phyloP scores from a whole-genome alignment of 2,888 invertebrate species.

The Pammene aurita region DNA sequence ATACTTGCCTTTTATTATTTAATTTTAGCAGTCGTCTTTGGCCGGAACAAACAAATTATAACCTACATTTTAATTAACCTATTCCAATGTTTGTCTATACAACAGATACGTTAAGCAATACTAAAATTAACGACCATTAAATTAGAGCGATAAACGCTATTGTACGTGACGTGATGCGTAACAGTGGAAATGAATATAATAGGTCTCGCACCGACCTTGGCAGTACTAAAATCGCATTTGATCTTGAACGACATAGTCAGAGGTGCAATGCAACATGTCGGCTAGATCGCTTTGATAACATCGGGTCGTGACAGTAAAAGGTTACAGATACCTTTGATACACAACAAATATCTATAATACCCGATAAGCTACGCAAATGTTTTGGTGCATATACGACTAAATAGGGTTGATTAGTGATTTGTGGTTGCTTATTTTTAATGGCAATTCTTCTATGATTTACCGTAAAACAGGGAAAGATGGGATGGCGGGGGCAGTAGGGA shows the following conservation, averaged over 20 bases:
- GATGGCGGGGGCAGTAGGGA: no score
- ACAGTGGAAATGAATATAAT: conserved; percentile 48
- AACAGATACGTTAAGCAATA: conserved; percentile 13
- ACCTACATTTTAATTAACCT: not conserved
- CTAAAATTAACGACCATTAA: conserved; percentile 42
- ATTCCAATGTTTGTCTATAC: conserved; percentile 9
- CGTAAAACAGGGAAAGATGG: no score
- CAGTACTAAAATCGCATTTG: conserved; percentile 49
- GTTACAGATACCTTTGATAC: not conserved
- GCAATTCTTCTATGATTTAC: no score
- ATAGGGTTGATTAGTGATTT: no score
- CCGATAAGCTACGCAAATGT: no score
- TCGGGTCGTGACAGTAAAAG: conserved; percentile 19
- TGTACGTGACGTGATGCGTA: conserved; percentile 44
- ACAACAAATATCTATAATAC: no score
- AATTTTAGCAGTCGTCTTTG: not conserved
- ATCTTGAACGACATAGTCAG: conserved; percentile 57
- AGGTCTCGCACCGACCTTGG: conserved; percentile 47
- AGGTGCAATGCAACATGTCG: conserved; percentile 40
- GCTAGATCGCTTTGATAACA: conserved; percentile 17
- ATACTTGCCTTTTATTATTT: no score
- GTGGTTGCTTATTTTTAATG: no score
- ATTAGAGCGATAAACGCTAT: conserved; percentile 46
- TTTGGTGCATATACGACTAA: no score
- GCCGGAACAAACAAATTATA: conserved; percentile 15